These are phyloP conservation scores for Anoplophora glabripennis DNA, from an alignment of 1,140 invertebrate species.

Conservation along the genomic window DNA sequence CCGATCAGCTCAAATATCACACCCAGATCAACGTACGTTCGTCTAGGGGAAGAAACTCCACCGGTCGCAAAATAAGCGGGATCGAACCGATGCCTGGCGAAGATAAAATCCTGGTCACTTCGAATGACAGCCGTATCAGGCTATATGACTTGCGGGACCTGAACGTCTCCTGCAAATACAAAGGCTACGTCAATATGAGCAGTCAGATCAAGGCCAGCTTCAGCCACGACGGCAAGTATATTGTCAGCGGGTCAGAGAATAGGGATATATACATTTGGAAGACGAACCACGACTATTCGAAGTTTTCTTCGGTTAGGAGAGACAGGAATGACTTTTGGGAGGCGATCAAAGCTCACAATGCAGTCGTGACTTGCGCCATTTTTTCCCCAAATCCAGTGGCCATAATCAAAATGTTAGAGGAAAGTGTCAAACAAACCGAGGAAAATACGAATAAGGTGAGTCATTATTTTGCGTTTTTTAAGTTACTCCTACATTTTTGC, in stretches of 20 bases:
- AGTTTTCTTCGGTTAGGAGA: conserved; percentile 88
- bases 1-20: conserved; percentile 97
- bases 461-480: neutral
- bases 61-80: conserved; percentile 93
- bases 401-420: conserved; percentile 74
- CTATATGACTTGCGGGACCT: conserved; percentile 95
- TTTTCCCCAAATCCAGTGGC: conserved; percentile 95
- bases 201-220: conserved; percentile 98
- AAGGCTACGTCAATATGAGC: conserved; percentile 85
- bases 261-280: conserved; percentile 97
- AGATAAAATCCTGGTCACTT: conserved; percentile 96
- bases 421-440: conserved; percentile 23
- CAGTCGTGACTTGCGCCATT: conserved; percentile 93
- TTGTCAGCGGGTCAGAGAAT: conserved; percentile 97
- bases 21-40: conserved; percentile 96
- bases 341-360: conserved; percentile 94
- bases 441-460: conserved; percentile 34
- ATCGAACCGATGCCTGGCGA: conserved; percentile 96
- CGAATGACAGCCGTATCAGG: conserved; percentile 95
- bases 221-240: conserved; percentile 94
- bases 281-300: conserved; percentile 93
- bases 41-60: conserved; percentile 89
- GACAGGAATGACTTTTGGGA: conserved; percentile 98
- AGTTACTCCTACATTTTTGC: neutral
- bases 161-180: conserved; percentile 94